These are phyloP conservation scores for Premnoplex brunnescens DNA, from an alignment of 2,797 vertebrate genomes.

Conservation along the genomic window DNA sequence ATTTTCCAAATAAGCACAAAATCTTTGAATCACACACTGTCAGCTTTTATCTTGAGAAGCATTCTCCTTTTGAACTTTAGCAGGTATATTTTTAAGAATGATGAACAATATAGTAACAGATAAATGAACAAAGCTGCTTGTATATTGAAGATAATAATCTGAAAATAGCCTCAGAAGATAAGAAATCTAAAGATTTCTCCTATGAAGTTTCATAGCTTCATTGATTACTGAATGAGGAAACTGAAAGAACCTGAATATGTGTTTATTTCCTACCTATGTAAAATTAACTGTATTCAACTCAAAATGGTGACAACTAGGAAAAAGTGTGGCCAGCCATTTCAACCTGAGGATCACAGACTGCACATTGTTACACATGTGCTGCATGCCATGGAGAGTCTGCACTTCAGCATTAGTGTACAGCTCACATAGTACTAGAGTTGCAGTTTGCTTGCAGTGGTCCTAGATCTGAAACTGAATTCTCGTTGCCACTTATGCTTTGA, in stretches of 20 bases:
- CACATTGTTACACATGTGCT: accelerated
- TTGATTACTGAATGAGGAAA: not conserved
- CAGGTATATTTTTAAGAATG: not conserved
- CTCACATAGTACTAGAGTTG: not conserved
- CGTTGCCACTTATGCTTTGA: not conserved
- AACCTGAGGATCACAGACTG: not conserved
- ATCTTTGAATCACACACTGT: not conserved
- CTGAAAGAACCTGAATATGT: not conserved
- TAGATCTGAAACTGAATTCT: not conserved
- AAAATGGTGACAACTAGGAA: not conserved
- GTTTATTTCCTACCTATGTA: not conserved
- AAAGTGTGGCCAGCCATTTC: not conserved
- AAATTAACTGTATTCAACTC: not conserved
- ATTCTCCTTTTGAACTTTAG: not conserved
- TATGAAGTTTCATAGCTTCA: not conserved
- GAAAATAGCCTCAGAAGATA: not conserved
- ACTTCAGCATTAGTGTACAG: not conserved
- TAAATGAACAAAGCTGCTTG: not conserved
- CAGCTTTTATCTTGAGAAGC: not conserved
- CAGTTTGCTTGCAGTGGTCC: not conserved
- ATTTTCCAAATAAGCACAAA: not conserved
- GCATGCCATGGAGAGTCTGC: not conserved
- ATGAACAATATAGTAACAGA: not conserved
- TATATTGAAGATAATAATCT: not conserved
- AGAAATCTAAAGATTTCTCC: not conserved